Percentiles rank a stretch among this genome's conserved stretches.
phyloP scores from a whole-genome alignment of 2,888 invertebrate species.

The Apotomis turbidana region DNA sequence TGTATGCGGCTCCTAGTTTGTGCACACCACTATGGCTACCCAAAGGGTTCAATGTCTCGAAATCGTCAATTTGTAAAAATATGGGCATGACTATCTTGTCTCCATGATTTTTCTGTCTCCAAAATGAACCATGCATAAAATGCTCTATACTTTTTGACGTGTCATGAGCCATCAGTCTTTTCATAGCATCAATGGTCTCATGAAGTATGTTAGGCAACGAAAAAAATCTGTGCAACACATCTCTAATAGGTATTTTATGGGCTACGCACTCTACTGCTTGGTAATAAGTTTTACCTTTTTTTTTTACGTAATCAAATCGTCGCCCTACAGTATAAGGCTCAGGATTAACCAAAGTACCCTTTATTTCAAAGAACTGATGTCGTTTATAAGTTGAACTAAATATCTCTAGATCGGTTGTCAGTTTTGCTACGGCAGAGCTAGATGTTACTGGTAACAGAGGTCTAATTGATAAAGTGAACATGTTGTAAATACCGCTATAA shows the following conservation, averaged over 20 bases:
- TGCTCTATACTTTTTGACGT: conserved; percentile 2
- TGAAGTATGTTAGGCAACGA: conserved; percentile 16
- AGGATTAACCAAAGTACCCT: conserved; percentile 17
- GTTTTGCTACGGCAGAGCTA: not conserved
- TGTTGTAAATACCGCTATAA: conserved; percentile 16
- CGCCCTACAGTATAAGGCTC: conserved; percentile 17
- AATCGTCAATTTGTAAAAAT: conserved; percentile 34
- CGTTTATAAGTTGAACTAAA: conserved; percentile 17
- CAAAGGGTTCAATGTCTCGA: conserved; percentile 38
- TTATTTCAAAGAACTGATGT: conserved; percentile 9
- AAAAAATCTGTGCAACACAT: conserved; percentile 16
- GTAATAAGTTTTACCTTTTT: conserved; percentile 4
- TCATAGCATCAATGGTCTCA: not conserved
- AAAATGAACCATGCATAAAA: conserved; percentile 36
- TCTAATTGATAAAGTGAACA: conserved; percentile 15
- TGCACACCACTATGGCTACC: conserved; percentile 40
- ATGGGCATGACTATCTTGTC: conserved; percentile 30
- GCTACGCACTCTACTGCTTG: conserved; percentile 19
- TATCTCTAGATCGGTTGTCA: conserved; percentile 11
- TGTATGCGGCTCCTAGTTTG: conserved; percentile 30
- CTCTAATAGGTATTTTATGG: conserved; percentile 17
- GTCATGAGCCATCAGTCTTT: not conserved
- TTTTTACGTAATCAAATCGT: conserved; percentile 14
- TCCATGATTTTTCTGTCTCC: conserved; percentile 7
- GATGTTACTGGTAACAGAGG: not conserved